Base-by-base conservation (phyloP, 2,888 invertebrate genomes). In the Tortrix viridana region DNA sequence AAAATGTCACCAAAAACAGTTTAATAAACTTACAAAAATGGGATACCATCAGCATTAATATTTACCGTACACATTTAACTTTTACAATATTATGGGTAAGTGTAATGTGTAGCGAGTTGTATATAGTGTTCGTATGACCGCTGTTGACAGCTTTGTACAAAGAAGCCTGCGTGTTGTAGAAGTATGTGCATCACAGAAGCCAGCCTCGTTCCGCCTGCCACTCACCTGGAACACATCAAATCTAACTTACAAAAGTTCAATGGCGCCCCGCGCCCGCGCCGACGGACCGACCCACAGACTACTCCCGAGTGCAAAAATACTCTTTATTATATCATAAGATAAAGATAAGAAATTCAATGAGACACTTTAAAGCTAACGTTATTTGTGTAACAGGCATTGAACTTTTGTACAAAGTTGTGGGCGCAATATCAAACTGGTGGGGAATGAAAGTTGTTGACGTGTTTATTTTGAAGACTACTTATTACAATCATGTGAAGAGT, bases 341-440 rank as follows among this genome's bases (percentile, higher is more conserved):
- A n/a, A n/a, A n/a, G 14, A n/a, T 41, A n/a, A 5, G 16, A n/a
- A 41, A 44, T 44, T 16, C 3, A 18, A 18, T 19, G 7, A n/a
- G 18, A 44, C 18, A 32, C 9, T 32, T 32, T 32, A 12, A 32
- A 32, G 32, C 12, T 32, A 32, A 32, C 12, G 12, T 32, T 32
- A 12, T 60, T 57, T 60, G 68, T 70, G 66, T 69, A 68, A 71
- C 79, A 82, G 80, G 82, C 79, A 76, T 85, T 86, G 82, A 86
- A 86, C 85, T 88, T 88, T 86, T 86, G 86, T 86, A 87, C 86
- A 88, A 88, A 86, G 88, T 86, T 88, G 86, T 84, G 77, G 74
- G 71, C 75, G 74, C 67, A 70, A 69, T 61, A 43, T 66, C 58
- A 67, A 71, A 71, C 66, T 68, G 71, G 74, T 76, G 76, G 67